Conservation (phyloP, 1,140 invertebrate species). For the Vanessa tameamea region DNA sequence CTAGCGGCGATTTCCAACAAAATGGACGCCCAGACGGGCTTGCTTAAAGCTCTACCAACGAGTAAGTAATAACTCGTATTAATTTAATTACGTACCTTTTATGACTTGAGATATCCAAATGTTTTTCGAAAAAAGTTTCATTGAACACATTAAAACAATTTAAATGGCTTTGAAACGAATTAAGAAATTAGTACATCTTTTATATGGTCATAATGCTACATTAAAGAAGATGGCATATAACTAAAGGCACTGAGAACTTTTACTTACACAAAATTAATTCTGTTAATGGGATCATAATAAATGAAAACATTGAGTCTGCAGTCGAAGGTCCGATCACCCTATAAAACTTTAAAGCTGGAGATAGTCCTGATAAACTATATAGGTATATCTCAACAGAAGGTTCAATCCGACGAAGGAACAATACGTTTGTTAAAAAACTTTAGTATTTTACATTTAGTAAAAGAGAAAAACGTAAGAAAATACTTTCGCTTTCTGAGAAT, state of each 20-base stretch:
- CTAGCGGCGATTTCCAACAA: too few species aligned
- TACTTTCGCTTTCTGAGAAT: too few species aligned
- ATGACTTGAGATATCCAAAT: too few species aligned
- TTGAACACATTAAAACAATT: background rate
- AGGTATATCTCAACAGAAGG: too few species aligned
- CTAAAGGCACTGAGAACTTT: background rate
- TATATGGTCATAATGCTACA: background rate
- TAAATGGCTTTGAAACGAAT: background rate
- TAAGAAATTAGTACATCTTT: background rate
- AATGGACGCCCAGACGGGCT: too few species aligned
- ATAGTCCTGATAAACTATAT: too few species aligned
- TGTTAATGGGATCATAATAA: background rate
- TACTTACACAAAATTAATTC: background rate
- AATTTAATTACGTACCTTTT: too few species aligned
- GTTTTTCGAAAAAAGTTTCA: background rate
- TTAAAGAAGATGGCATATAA: background rate
- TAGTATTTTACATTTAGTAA: background rate
- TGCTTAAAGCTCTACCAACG: too few species aligned
- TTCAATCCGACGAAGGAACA: background rate
- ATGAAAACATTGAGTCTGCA: background rate
- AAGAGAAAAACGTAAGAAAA: too few species aligned
- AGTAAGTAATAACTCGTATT: too few species aligned
- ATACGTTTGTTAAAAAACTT: background rate
- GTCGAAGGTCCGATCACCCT: background rate
- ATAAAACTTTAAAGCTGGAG: background rate